Evolutionary conservation across 2,888 invertebrate species (phyloP).

Genomic region (Ptychoptera contaminata): DNA sequence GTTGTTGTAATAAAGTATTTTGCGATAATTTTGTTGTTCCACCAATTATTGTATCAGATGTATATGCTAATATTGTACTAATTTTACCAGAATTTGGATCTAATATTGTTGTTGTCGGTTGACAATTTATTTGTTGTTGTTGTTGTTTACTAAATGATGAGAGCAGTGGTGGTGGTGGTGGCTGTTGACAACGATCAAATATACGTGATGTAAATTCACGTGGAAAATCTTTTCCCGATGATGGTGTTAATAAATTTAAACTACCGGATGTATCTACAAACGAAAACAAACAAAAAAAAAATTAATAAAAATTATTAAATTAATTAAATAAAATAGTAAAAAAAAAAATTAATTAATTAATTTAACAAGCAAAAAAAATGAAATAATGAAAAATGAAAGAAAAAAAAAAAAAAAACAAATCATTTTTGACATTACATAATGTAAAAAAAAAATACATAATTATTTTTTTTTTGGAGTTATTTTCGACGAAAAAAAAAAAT

Average conservation of each 20-base stretch:
- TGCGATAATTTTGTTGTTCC: no score
- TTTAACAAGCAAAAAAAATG: no score
- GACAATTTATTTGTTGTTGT: conserved; percentile 19
- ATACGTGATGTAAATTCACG: conserved; percentile 45
- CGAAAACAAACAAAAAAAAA: conserved; percentile 6
- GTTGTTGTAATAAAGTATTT: background rate
- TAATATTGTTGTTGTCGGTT: conserved; percentile 17
- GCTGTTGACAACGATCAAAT: conserved; percentile 33
- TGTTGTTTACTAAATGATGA: conserved; percentile 24
- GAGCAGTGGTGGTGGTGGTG: background rate
- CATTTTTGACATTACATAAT: no score
- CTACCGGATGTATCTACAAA: conserved; percentile 40
- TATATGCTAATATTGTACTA: conserved; percentile 22
- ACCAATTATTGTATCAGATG: conserved; percentile 5
- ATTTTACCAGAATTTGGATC: conserved; percentile 22
- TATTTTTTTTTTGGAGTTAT: no score
- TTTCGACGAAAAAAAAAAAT: no score
- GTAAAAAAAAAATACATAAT: no score
- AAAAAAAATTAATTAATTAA: no score
- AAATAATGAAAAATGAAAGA: no score
- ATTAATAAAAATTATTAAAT: background rate
- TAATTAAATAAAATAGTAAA: background rate
- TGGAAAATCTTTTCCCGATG: conserved; percentile 38
- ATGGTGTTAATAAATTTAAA: conserved; percentile 43
- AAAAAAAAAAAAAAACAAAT: no score